phyloP scores from a whole-genome alignment of 2,888 invertebrate genomes.

The Phasia obesa region DNA sequence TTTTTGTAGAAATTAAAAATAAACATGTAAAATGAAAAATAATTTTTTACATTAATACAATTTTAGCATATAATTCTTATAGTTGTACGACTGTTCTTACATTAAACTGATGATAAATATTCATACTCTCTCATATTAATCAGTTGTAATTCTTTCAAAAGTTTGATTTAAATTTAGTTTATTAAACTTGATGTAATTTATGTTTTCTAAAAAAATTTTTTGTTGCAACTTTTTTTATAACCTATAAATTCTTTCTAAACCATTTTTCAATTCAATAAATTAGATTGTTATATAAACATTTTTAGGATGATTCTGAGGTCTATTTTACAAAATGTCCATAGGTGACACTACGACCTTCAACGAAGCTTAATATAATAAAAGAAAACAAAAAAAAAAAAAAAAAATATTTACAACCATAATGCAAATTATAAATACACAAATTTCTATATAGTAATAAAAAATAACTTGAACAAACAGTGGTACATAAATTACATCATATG shows the following conservation, averaged over 20 bases:
- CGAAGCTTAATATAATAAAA: no score
- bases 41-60: conserved; percentile 55
- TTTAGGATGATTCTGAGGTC: no score
- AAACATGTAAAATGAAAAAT: conserved; percentile 54
- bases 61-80: conserved; percentile 60
- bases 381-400: neutral
- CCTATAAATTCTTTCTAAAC: no score
- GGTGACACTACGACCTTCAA: neutral
- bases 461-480: no score
- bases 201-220: no score
- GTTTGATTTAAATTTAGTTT: conserved; percentile 18
- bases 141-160: conserved; percentile 23
- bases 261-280: no score
- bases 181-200: neutral
- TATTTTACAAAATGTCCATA: no score
- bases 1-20: conserved; percentile 48
- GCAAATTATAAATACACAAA: conserved; percentile 8
- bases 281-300: no score
- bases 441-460: neutral
- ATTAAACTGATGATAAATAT: conserved; percentile 38
- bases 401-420: conserved; percentile 7
- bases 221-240: no score
- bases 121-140: conserved; percentile 27
- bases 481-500: conserved; percentile 35
- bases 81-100: conserved; percentile 52